Conservation (phyloP, 2,888 invertebrate genomes). For the Ectemnius lituratus region DNA sequence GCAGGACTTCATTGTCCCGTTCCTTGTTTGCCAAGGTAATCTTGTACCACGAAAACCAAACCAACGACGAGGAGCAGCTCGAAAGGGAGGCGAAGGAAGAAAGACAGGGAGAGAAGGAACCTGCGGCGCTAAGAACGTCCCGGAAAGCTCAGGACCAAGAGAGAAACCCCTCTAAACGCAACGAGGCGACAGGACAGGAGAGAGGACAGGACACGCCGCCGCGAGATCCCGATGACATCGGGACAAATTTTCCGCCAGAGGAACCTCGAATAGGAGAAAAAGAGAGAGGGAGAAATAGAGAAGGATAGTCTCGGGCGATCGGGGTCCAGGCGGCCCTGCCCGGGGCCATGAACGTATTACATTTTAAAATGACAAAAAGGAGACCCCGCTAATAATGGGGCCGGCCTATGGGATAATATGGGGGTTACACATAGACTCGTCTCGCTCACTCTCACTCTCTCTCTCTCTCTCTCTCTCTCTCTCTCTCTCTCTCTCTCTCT, state of each 20-base stretch:
- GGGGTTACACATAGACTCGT: constrained; percentile 35
- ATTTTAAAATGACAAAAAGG: constrained; percentile 75
- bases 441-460: constrained; percentile 19
- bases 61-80: too few relatives aligned
- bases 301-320: too few relatives aligned
- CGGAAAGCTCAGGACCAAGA: constrained; percentile 17
- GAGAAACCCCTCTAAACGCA: not conserved
- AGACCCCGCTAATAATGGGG: constrained; percentile 71
- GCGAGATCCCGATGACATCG: constrained; percentile 60
- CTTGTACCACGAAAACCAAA: constrained; percentile 57
- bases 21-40: constrained; percentile 73
- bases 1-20: constrained; percentile 70
- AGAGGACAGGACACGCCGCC: not conserved
- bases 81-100: not conserved
- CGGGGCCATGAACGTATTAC: constrained; percentile 72
- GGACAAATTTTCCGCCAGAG: constrained; percentile 77
- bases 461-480: not conserved
- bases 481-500: constrained; percentile 16
- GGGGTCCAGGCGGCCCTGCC: constrained; percentile 36
- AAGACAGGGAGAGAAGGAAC: constrained; percentile 43
- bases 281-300: too few relatives aligned
- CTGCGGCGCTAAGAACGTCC: constrained; percentile 44
- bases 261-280: constrained; percentile 71
- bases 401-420: constrained; percentile 67
- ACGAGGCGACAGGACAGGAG: not conserved